Evolutionary conservation across 2,888 invertebrate species (phyloP).

Genomic region (Pantelozetes paolii): DNA sequence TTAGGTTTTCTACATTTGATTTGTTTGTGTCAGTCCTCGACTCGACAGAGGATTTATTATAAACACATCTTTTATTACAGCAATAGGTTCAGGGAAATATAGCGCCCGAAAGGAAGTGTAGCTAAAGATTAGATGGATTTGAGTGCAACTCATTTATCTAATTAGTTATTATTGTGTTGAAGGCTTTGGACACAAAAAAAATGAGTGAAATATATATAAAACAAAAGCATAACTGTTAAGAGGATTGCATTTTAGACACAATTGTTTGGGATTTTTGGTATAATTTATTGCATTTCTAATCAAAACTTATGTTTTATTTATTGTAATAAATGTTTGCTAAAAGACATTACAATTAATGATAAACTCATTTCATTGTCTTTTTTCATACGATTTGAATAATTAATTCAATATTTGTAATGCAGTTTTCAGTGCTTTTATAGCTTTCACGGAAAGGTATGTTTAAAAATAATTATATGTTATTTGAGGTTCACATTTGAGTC

Average conservation of each 20-base stretch:
- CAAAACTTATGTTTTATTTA: no score
- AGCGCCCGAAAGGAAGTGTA: constrained; percentile 5
- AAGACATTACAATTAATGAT: no score
- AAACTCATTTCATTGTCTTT: no score
- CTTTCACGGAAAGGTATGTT: no score
- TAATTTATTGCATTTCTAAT: no score
- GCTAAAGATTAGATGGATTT: not conserved
- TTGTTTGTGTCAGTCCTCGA: not conserved
- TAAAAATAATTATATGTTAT: not conserved
- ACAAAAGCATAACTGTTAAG: not conserved
- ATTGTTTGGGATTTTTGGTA: no score
- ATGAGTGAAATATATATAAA: not conserved
- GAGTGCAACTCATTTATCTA: constrained; percentile 16
- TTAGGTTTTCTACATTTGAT: not conserved
- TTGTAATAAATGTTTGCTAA: no score
- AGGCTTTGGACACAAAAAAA: not conserved
- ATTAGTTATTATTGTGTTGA: not conserved
- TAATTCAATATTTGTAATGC: not conserved
- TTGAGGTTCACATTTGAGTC: not conserved
- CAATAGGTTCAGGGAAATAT: not conserved
- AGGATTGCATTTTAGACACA: not conserved
- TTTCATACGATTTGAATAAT: not conserved
- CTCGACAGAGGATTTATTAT: not conserved
- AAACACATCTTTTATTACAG: not conserved
- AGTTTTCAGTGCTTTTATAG: no score